phyloP scores from a whole-genome alignment of 1,140 invertebrate species.

The Macrotrachela quadricornifera region DNA sequence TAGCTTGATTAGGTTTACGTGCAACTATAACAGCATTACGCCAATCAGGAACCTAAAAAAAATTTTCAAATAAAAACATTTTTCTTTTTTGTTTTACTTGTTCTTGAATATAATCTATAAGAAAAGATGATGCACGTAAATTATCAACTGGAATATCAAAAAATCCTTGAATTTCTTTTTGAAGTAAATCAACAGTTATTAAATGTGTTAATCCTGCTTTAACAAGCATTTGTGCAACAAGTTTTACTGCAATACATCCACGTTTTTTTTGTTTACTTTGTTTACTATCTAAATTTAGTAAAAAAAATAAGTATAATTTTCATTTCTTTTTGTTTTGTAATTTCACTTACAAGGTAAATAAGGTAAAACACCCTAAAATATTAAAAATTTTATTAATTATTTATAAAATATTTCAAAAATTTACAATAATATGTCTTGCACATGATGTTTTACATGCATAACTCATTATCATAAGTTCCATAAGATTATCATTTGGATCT shows the following conservation, averaged over 20 bases:
- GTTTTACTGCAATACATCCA: conserved; percentile 81
- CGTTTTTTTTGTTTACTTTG: conserved; percentile 97
- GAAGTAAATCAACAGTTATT: conserved; percentile 95
- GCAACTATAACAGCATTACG: conserved; percentile 95
- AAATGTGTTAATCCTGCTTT: conserved; percentile 70
- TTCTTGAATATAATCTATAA: conserved; percentile 91
- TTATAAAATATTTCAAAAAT: not conserved
- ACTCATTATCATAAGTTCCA: conserved; percentile 93
- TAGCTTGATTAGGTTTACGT: conserved; percentile 82
- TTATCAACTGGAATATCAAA: conserved; percentile 98
- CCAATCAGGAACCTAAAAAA: conserved; percentile 77
- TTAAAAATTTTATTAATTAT: too few species aligned
- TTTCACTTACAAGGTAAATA: conserved; percentile 67
- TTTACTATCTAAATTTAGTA: conserved; percentile 61
- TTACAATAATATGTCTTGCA: conserved; percentile 64
- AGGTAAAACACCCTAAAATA: conserved; percentile 58
- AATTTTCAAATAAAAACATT: not conserved
- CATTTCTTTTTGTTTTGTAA: too few species aligned
- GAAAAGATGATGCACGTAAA: conserved; percentile 81
- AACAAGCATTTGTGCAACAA: conserved; percentile 83
- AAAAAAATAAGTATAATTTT: too few species aligned
- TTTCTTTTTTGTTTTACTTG: conserved; percentile 36
- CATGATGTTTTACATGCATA: conserved; percentile 97
- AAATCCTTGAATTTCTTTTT: conserved; percentile 97
- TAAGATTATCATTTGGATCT: conserved; percentile 95